Evolutionary conservation across 2,113 vertebrate species (phyloP).

Genomic region (Pelodiscus sinensis): DNA sequence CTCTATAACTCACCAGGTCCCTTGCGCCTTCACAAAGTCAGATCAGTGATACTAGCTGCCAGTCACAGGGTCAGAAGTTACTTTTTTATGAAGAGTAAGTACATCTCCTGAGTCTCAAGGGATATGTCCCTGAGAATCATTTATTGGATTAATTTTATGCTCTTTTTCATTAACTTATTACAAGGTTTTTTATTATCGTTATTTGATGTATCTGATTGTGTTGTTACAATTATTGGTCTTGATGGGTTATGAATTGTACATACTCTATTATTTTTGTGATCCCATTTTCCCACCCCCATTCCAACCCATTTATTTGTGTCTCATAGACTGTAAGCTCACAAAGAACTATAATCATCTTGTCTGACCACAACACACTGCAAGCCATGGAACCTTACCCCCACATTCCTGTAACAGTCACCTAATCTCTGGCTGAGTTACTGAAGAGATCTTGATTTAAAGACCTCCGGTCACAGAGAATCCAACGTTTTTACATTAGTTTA

Average conservation of each 20-base stretch:
- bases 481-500: background rate
- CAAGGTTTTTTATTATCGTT: background rate
- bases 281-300: background rate
- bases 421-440: background rate
- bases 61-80: background rate
- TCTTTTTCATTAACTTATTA: background rate
- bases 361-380: background rate
- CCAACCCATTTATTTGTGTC: background rate
- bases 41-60: background rate
- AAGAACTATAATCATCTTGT: background rate
- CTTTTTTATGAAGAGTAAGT: background rate
- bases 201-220: background rate
- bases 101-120: background rate
- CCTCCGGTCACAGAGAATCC: background rate
- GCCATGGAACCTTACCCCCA: background rate
- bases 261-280: slow-evolving; percentile 1
- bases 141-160: slow-evolving; percentile 22
- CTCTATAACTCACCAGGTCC: background rate
- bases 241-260: background rate
- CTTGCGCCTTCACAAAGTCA: background rate
- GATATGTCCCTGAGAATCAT: slow-evolving; percentile 30
- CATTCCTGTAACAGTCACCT: background rate
- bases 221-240: background rate
- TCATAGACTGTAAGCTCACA: background rate
- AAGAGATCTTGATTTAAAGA: background rate